These are phyloP conservation scores for Tokudaia tokunoshimensis DNA, from an alignment of 2,797 vertebrate species.

Conservation along the genomic window DNA sequence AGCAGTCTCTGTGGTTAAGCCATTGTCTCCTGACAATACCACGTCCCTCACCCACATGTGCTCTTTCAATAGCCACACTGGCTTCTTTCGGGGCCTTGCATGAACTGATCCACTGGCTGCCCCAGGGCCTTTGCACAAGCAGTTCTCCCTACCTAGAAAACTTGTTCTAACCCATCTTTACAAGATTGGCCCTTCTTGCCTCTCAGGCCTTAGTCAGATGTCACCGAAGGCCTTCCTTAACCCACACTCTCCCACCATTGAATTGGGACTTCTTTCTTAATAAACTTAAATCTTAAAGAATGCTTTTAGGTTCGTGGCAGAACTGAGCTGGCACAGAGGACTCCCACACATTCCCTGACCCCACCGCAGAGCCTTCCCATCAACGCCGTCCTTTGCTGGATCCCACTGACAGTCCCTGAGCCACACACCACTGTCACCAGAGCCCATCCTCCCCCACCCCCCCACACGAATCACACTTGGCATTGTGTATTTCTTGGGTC, in stretches of 20 bases:
- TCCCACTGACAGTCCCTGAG: fast-evolving
- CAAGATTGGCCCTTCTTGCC: background rate
- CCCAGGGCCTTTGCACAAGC: background rate
- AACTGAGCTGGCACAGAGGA: background rate
- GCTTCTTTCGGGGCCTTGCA: background rate
- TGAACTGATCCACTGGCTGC: background rate
- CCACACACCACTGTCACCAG: background rate
- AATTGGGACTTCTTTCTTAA: background rate
- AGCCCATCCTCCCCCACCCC: background rate
- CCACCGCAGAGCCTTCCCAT: background rate
- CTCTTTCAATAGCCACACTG: background rate
- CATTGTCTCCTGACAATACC: background rate
- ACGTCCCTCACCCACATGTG: background rate
- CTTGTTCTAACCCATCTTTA: background rate
- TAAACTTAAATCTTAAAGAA: background rate
- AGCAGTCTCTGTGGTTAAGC: background rate
- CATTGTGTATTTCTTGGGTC: background rate
- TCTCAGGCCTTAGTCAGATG: background rate
- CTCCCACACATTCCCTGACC: background rate
- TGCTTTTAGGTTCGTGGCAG: background rate
- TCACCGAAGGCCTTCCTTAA: background rate
- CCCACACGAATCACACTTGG: background rate
- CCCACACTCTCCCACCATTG: background rate
- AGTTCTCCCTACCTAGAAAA: background rate
- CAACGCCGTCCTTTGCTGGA: background rate